Evolutionary conservation across 2,113 vertebrate genomes (phyloP), one percentile per base, ranked within the genome.

Genomic region (Cyanoderma ruficeps): DNA sequence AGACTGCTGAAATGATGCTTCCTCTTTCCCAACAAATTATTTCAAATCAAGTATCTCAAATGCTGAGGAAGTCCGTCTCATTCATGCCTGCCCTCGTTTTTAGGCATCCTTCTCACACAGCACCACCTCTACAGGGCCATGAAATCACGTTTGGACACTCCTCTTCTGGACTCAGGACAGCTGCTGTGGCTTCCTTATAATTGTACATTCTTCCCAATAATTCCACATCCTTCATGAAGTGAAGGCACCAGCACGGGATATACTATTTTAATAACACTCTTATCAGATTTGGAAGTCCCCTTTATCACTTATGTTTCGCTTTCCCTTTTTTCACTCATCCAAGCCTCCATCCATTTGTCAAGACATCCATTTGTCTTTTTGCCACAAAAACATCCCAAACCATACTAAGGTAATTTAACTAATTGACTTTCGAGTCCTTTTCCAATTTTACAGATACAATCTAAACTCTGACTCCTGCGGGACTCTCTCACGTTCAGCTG

Each of bases 361-460:
- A 55, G 53, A 55, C 53, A 55, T 55, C 31, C 53, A 35, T 90
- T 83, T 87, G 72, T 71, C 53, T 84, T 88, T 72, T 57, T 77
- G 80, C 63, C 83, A 86, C 55, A 49, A 71, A 67, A 88, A 71
- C 42, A 72, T 83, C 71, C 63, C 47, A 65, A 41, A 61, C 7
- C 60, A 46, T 11, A 24, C 21, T 13, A 85, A 75, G 57, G 59
- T 69, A 79, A 94, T 75, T 81, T 82, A 88, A 52, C 56, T 85
- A 59, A 82, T 13, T 77, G 80, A 56, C 31, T 94, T 88, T 61
- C 2, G 37, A 69, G 63, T 65, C 59, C 50, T 69, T 72, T 83
- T 83, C 86, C 86, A 96, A 10, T 88, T 68, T 79, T 13, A 60
- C 33, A 78, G 85, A 87, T 49, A 93, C 46, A 65, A 87, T 76